A percentile compares a stretch with the other conserved stretches of the same genome.
Conservation (phyloP, 2,797 vertebrate species). For the Lateolabrax maculatus region DNA sequence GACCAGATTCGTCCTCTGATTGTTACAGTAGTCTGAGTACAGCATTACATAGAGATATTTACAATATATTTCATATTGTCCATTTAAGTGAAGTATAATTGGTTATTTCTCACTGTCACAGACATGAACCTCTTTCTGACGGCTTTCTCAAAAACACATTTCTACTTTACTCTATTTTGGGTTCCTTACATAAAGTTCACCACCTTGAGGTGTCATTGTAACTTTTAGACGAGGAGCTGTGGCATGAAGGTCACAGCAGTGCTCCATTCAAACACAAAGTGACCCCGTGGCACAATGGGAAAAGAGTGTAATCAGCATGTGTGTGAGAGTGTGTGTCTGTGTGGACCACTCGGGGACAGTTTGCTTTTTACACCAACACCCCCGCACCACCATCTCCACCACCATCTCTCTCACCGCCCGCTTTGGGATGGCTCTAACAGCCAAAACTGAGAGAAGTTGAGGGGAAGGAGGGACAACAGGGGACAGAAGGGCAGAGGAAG, state of each 20-base stretch:
- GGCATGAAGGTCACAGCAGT: conserved; percentile 63
- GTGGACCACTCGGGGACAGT: conserved; percentile 54
- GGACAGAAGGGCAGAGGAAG: conserved; percentile 17
- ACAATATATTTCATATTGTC: neutral
- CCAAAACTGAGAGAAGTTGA: conserved; percentile 45
- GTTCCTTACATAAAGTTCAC: conserved; percentile 19
- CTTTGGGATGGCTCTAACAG: conserved; percentile 59
- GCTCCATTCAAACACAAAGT: conserved; percentile 49
- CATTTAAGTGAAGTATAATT: too few relatives aligned
- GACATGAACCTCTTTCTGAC: neutral
- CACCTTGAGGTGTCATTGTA: conserved; percentile 36
- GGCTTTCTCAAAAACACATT: neutral
- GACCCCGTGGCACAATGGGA: conserved; percentile 45
- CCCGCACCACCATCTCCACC: conserved; percentile 13
- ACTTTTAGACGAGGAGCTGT: conserved; percentile 38
- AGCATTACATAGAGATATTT: neutral
- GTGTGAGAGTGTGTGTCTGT: conserved; percentile 15
- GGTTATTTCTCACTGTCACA: neutral
- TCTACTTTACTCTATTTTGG: conserved; percentile 8
- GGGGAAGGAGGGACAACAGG: conserved; percentile 26
- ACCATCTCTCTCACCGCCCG: conserved; percentile 51
- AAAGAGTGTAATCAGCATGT: conserved; percentile 62
- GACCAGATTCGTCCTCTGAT: neutral
- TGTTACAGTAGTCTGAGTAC: too few relatives aligned
- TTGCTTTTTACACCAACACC: conserved; percentile 76